A percentile compares a stretch with the other conserved stretches of the same genome.
These are phyloP conservation scores for Silurus lanzhouensis DNA, from an alignment of 2,797 vertebrate species.

Conservation along the genomic window DNA sequence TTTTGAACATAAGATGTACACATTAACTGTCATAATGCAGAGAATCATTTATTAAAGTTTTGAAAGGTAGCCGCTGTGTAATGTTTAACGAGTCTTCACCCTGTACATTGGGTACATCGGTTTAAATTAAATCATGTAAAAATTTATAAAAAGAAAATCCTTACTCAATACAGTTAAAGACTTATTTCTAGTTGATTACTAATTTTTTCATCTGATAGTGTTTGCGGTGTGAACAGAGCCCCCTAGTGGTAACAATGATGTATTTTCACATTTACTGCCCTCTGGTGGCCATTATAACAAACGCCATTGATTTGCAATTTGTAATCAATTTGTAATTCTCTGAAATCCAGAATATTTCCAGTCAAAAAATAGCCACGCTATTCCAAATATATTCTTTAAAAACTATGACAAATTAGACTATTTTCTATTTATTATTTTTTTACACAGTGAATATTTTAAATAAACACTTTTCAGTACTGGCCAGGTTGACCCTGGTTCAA, in stretches of 20 bases:
- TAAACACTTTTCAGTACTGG: neutral
- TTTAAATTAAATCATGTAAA: neutral
- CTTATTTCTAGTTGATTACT: neutral
- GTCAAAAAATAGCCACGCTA: neutral
- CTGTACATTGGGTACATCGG: neutral
- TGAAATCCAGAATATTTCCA: neutral
- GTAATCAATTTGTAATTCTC: no score
- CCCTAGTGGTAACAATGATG: constrained; percentile 2
- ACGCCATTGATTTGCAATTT: neutral
- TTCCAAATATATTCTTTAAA: neutral
- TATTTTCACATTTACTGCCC: neutral
- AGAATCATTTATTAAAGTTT: constrained; percentile 7
- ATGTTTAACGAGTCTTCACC: neutral
- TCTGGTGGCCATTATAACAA: neutral
- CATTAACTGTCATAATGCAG: constrained; percentile 6
- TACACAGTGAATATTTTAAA: neutral
- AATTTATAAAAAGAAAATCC: neutral
- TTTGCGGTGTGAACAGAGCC: neutral
- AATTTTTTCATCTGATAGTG: neutral
- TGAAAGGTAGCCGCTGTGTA: neutral
- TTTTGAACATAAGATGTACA: constrained; percentile 23
- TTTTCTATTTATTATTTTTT: no score
- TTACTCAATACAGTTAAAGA: neutral
- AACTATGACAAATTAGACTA: neutral
- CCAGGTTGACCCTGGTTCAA: no score